phyloP scores from a whole-genome alignment of 2,888 invertebrate genomes.

The Hirtodrosophila alboralis region DNA sequence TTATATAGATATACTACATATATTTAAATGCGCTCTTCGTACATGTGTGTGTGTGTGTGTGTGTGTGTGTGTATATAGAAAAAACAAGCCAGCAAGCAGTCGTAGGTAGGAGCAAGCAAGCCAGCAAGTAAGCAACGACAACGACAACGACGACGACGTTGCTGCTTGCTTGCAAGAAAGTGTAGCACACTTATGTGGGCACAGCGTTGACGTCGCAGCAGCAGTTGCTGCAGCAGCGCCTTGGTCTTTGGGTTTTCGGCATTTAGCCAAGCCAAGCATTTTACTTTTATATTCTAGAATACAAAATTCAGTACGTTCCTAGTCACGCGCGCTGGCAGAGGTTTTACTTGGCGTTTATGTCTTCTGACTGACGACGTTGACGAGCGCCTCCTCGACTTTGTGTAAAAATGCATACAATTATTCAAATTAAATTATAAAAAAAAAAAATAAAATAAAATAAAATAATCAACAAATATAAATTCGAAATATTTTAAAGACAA shows the following conservation, averaged over 20 bases:
- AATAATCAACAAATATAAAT: conserved; percentile 1
- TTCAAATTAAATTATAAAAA: conserved; percentile 48
- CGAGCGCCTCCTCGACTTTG: conserved; percentile 71
- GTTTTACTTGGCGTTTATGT: conserved; percentile 78
- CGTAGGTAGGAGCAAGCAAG: conserved; percentile 62
- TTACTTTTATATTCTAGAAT: conserved; percentile 71
- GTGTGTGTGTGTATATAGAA: conserved; percentile 38
- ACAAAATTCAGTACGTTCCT: conserved; percentile 81
- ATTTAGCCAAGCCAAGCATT: conserved; percentile 64
- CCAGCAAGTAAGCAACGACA: conserved; percentile 52
- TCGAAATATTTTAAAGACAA: conserved; percentile 9
- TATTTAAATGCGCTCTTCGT: conserved; percentile 68
- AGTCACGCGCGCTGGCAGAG: conserved; percentile 81
- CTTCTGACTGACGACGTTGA: conserved; percentile 65
- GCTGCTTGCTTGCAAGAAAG: conserved; percentile 74
- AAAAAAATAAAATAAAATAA: conserved; percentile 18
- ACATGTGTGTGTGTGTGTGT: conserved; percentile 25
- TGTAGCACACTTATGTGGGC: conserved; percentile 77
- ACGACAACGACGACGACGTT: conserved; percentile 28
- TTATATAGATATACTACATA: conserved; percentile 74
- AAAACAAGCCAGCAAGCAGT: conserved; percentile 44
- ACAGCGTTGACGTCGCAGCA: conserved; percentile 64
- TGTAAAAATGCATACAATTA: conserved; percentile 66
- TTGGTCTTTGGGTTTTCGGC: conserved; percentile 67
- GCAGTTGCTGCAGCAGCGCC: conserved; percentile 67